phyloP scores from a whole-genome alignment of 2,113 vertebrate genomes.

The Phrynosoma platyrhinos region DNA sequence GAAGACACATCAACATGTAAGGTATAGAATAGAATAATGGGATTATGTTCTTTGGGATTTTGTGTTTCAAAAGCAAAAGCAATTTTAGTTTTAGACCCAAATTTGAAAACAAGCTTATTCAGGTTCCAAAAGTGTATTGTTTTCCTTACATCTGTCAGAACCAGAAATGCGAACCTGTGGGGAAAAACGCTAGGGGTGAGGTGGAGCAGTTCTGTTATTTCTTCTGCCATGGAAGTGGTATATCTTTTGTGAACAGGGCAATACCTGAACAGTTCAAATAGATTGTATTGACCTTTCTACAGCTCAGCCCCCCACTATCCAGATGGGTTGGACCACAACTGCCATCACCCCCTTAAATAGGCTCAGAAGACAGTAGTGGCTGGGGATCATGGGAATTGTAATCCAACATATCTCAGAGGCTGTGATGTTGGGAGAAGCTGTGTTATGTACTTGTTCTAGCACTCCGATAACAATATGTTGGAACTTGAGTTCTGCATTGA shows the following conservation, averaged over 20 bases:
- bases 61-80: background rate
- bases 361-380: background rate
- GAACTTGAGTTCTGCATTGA: background rate
- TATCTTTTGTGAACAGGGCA: conserved; percentile 10
- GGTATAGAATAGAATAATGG: conserved; percentile 40
- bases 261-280: background rate
- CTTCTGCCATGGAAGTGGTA: background rate
- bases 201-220: background rate
- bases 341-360: background rate
- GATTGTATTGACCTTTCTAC: background rate
- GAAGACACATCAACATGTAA: conserved; percentile 23
- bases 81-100: conserved; percentile 7
- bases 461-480: background rate
- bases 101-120: background rate
- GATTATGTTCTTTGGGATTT: conserved; percentile 18
- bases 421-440: background rate
- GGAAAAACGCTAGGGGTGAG: background rate
- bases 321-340: background rate
- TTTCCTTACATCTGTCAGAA: conserved; percentile 24
- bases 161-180: conserved; percentile 3
- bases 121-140: conserved; percentile 5
- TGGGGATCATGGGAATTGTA: background rate
- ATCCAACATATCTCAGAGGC: background rate
- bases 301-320: background rate
- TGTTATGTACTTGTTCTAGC: background rate